Base-by-base conservation (phyloP, 2,113 vertebrate genomes). In the Dascyllus trimaculatus region DNA sequence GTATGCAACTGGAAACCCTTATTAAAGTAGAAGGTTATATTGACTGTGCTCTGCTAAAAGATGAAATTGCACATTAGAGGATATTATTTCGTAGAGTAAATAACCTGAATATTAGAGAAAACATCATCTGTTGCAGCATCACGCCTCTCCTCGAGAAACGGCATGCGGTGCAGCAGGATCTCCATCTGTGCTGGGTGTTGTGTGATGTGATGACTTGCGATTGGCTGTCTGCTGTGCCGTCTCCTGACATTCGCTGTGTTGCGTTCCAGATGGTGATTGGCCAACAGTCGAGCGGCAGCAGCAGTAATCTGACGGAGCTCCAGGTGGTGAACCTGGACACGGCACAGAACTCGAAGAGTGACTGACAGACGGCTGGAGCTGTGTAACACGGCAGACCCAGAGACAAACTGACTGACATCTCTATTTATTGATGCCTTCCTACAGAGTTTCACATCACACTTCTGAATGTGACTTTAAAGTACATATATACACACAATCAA, bases 341-440 rank as follows among this genome's bases (percentile, higher is more conserved):
- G 21, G 85, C 95, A 45, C 97, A 98, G 89, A 96, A 92, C 95
- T 91, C 95, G 75, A 99, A 99, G 95, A 95, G 88, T 80, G 96
- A 98, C 93, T 99, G 96, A 99, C 85, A 68, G 89, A 82, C 67
- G 66, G 83, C 19, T 21, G 81, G 68, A 85, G 81, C 54, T 52
- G 81, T 89, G 82, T 26, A 57, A 68, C n/a, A 10, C 6, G 1
- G 58, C 64, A 70, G 51, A 76, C 25, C 78, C 77, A 81, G 49
- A 59, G 65, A 84, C 61, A 77, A 64, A 80, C 43, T 22, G 83
- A 94, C 87, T 94, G 94, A 93, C 91, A 91, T 93, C 95, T 95
- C 95, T 98, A 98, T 99, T 98, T 98, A 99, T 98, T 97, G 96
- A 96, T 97, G 96, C 96, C 96, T 98, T 98, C 88, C 95, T 94